Base-by-base conservation (phyloP, 1,140 invertebrate species). In the Panagrolaimus sp. region DNA sequence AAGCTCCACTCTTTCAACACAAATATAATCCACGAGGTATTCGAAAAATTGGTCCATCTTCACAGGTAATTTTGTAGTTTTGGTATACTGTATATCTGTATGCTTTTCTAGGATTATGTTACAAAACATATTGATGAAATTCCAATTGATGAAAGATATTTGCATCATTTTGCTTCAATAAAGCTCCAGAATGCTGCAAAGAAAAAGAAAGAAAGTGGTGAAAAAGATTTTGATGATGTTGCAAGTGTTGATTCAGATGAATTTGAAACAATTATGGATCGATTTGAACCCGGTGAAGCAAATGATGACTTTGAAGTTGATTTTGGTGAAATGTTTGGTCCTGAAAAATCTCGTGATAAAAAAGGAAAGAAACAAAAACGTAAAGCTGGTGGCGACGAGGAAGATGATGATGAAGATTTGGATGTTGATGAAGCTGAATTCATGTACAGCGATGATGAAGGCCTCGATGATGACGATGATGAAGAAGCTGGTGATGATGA, bases 221-320 rank as follows among this genome's bases (percentile, higher is more conserved):
- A 86, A 1, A 81, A 83, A 38, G 85, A 87, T 43, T 87, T 88
- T 72, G 88, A 89, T 77, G 91, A 92, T 81, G 84, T 87, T 43
- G 90, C 90, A 48, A 92, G 91, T 76, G 89, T 95, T 2, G 89
- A 88, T 71, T 92, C 92, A 81, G 90, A 92, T 67, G 92, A 95
- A 81, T 95, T 96, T 84, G 89, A 87, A 69, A 68, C 74, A 5
- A 82, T 82, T 62, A 70, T 87, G 25, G 73, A 74, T 20, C 45
- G 63, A 16, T 74, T 74, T 53, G 72, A 74, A 63, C 72, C 72
- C 13, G 72, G 72, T 25, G 72, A 74, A 43, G 44, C 61, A 7
- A 73, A 73, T 31, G 72, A 74, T 20, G 61, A 69, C 1, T 74
- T 74, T 43, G 72, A 69, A 13, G 70, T 74, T 45, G 74, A 74